phyloP scores from a whole-genome alignment of 2,888 invertebrate species.

The Iselma pallidipennis region DNA sequence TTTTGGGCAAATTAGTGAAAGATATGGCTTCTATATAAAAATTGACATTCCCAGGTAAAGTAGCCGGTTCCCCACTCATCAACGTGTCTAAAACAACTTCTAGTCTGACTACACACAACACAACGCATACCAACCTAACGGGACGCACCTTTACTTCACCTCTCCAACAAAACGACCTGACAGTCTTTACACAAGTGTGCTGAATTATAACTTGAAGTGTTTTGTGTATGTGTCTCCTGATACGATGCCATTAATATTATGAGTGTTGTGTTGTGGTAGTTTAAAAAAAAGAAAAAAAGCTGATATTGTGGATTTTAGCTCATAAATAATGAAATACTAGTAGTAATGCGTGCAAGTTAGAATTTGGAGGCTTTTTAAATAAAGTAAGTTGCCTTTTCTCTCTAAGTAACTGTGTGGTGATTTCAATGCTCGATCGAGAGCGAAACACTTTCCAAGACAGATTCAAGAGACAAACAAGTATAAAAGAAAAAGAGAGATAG shows the following conservation, averaged over 20 bases:
- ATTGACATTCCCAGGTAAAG: constrained; percentile 18
- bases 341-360: neutral
- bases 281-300: no score
- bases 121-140: constrained; percentile 51
- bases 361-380: neutral
- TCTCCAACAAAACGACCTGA: constrained; percentile 36
- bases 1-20: no score
- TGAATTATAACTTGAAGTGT: constrained; percentile 21
- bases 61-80: constrained; percentile 10
- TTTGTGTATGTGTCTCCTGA: neutral
- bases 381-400: neutral
- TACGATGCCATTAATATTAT: neutral
- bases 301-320: no score
- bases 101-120: constrained; percentile 30
- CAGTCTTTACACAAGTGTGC: constrained; percentile 30
- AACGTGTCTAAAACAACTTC: constrained; percentile 22
- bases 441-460: constrained; percentile 33
- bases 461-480: constrained; percentile 6
- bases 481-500: neutral
- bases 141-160: constrained; percentile 53
- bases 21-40: no score
- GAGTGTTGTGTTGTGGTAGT: neutral
- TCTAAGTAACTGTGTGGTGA: constrained; percentile 20
- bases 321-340: neutral
- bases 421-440: constrained; percentile 36